phyloP scores from a whole-genome alignment of 2,113 vertebrate genomes.

The Drymodes brunneopygia region DNA sequence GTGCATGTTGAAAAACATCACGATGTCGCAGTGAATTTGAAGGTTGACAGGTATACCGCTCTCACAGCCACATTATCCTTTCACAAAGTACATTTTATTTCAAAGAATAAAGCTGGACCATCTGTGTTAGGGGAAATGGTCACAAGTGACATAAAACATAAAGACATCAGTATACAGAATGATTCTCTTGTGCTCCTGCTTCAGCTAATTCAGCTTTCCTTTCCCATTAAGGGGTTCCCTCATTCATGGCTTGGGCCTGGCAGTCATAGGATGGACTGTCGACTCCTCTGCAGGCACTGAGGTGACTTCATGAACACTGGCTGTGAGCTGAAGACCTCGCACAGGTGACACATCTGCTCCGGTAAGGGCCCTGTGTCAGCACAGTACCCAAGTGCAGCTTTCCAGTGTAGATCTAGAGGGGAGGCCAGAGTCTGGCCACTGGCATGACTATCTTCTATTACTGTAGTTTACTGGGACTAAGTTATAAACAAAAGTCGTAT shows the following conservation, averaged over 20 bases:
- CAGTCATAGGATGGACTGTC: neutral
- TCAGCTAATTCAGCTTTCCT: neutral
- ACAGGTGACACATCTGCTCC: neutral
- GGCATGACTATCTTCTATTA: neutral
- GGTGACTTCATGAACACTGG: neutral
- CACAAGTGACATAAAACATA: neutral
- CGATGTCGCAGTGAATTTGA: neutral
- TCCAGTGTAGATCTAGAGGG: fast-evolving
- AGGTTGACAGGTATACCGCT: fast-evolving
- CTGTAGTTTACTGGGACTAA: neutral
- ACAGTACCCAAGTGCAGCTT: neutral
- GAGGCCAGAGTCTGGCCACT: neutral
- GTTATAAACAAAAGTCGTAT: neutral
- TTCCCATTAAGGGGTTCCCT: neutral
- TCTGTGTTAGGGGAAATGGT: neutral
- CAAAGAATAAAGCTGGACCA: neutral
- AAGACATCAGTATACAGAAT: neutral
- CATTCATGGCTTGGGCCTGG: neutral
- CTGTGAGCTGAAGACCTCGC: fast-evolving
- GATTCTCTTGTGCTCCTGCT: neutral
- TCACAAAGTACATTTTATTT: neutral
- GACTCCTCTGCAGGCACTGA: neutral
- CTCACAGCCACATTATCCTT: neutral
- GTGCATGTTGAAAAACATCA: neutral
- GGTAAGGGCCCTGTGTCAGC: neutral